Conservation (phyloP, 2,797 vertebrate species). For the Benthosema pterotum region DNA sequence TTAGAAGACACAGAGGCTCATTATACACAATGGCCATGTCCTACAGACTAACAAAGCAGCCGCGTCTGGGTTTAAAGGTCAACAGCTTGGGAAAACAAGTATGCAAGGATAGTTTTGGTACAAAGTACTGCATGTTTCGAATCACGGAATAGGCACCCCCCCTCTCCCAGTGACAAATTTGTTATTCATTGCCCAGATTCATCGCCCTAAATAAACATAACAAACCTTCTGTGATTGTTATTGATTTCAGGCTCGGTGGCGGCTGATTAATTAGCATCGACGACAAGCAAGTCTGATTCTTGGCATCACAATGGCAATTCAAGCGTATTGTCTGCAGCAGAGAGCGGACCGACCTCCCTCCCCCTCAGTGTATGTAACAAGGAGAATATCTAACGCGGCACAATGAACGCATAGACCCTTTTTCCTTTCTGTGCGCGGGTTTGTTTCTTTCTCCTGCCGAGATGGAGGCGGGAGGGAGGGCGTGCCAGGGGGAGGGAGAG, state of each 20-base stretch:
- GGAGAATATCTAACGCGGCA: conserved; percentile 16
- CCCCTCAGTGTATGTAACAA: neutral
- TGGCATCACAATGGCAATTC: conserved; percentile 18
- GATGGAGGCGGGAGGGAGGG: neutral
- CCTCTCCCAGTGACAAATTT: conserved; percentile 33
- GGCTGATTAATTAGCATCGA: conserved; percentile 37
- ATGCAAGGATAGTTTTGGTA: conserved; percentile 26
- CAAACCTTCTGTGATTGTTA: conserved; percentile 30
- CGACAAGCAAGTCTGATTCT: conserved; percentile 7
- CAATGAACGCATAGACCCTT: conserved; percentile 17
- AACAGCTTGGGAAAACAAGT: conserved; percentile 4
- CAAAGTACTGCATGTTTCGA: conserved; percentile 15
- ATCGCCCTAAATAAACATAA: conserved; percentile 42
- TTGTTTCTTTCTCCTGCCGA: conserved; percentile 17
- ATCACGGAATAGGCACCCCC: conserved; percentile 20
- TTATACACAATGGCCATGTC: conserved; percentile 28
- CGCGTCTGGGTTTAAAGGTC: conserved; percentile 31
- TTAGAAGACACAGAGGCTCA: conserved; percentile 21
- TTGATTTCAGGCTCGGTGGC: conserved; percentile 27
- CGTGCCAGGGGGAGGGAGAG: neutral
- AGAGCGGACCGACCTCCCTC: neutral
- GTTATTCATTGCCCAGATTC: conserved; percentile 50
- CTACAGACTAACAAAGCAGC: conserved; percentile 2
- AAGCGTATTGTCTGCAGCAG: conserved; percentile 18
- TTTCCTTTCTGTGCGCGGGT: conserved; percentile 1